A percentile compares a stretch with the other conserved stretches of the same genome.
Evolutionary conservation across 1,140 invertebrate genomes (phyloP).

Genomic region (Odontomachus brunneus): DNA sequence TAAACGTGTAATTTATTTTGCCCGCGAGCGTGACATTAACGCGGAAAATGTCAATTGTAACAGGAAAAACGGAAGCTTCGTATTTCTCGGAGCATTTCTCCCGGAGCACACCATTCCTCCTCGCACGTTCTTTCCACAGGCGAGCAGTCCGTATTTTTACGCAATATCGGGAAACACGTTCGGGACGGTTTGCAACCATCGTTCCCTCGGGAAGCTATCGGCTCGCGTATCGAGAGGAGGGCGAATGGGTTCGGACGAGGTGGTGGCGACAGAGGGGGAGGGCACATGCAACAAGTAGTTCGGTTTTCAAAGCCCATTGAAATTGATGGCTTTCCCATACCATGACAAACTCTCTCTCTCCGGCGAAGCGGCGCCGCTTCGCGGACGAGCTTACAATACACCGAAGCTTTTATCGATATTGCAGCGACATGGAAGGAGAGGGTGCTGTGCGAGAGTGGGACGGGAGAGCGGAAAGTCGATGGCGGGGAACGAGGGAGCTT

Average conservation of each 20-base stretch:
- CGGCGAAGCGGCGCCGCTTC: slow-evolving; percentile 76
- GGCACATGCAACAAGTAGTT: slow-evolving; percentile 85
- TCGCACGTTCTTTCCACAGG: slow-evolving; percentile 17
- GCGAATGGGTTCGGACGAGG: slow-evolving; percentile 76
- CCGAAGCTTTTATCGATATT: slow-evolving; percentile 85
- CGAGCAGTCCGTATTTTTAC: slow-evolving; percentile 55
- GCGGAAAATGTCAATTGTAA: slow-evolving; percentile 34
- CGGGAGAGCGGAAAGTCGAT: slow-evolving; percentile 64
- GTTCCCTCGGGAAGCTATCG: slow-evolving; percentile 85
- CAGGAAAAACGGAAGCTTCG: slow-evolving; percentile 28
- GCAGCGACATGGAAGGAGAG: slow-evolving; percentile 71
- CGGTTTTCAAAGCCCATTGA: slow-evolving; percentile 86
- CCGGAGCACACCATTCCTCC: slow-evolving; percentile 25
- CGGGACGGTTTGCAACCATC: slow-evolving; percentile 82
- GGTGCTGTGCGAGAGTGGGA: slow-evolving; percentile 28
- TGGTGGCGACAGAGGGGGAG: slow-evolving; percentile 66
- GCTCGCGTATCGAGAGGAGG: slow-evolving; percentile 86
- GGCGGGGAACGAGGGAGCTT: slow-evolving; percentile 73
- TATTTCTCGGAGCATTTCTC: slow-evolving; percentile 53
- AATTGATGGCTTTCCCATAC: slow-evolving; percentile 87
- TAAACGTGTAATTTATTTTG: slow-evolving; percentile 22
- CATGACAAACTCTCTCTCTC: slow-evolving; percentile 83
- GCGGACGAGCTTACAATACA: slow-evolving; percentile 83
- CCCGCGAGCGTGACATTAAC: slow-evolving; percentile 22
- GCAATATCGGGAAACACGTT: slow-evolving; percentile 74